Percentiles rank a stretch among this genome's conserved stretches.
phyloP scores from a whole-genome alignment of 2,888 invertebrate species.

The Isotomurus palustris region DNA sequence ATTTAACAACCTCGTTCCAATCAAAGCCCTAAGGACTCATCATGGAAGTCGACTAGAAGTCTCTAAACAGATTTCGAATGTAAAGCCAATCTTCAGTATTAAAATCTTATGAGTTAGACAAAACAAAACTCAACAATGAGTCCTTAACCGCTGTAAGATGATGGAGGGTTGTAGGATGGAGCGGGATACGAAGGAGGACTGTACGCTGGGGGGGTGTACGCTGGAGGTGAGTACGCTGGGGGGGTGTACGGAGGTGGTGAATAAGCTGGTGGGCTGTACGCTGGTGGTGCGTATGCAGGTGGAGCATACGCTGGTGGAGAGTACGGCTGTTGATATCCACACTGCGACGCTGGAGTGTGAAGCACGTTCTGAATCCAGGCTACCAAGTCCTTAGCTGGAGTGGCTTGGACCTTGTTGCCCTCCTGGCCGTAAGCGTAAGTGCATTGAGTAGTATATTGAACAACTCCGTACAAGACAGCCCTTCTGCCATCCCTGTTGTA shows the following conservation, averaged over 20 bases:
- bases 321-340: constrained; percentile 5
- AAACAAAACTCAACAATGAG: not conserved
- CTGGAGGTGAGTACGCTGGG: constrained; percentile 12
- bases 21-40: not conserved
- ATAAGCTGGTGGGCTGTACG: constrained; percentile 20
- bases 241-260: constrained; percentile 19
- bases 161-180: constrained; percentile 6
- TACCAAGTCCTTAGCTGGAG: constrained; percentile 39
- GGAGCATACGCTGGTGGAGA: constrained; percentile 13
- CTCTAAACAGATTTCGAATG: not conserved
- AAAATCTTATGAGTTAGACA: not conserved
- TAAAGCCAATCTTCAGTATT: not conserved
- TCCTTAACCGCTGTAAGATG: not conserved
- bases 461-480: constrained; percentile 44
- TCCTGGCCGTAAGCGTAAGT: constrained; percentile 34
- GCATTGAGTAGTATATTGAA: constrained; percentile 44
- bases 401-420: constrained; percentile 41
- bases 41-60: not conserved
- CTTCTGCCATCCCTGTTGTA: constrained; percentile 38
- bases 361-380: constrained; percentile 43
- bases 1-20: not conserved
- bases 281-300: constrained; percentile 11
- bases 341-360: constrained; percentile 33
- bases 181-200: constrained; percentile 8
- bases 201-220: constrained; percentile 16